Evolutionary conservation across 2,888 invertebrate species (phyloP).

Genomic region (Leucophora obtusa): DNA sequence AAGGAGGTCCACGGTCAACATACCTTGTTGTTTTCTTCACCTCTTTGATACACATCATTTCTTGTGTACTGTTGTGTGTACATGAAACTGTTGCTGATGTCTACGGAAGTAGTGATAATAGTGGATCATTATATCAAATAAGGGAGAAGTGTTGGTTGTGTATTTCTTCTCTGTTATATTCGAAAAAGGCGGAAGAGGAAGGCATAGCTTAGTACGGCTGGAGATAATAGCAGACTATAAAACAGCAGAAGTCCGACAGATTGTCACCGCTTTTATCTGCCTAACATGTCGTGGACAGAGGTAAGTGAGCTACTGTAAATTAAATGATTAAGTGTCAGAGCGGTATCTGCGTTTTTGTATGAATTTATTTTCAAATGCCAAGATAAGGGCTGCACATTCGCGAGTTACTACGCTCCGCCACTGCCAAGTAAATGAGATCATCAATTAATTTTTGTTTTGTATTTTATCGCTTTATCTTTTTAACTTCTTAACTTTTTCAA

Average conservation of each 20-base stretch:
- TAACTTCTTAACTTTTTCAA: conserved; percentile 55
- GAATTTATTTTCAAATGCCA: conserved; percentile 10
- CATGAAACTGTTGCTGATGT: conserved; percentile 56
- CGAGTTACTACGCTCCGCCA: conserved; percentile 16
- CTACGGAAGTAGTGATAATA: conserved; percentile 53
- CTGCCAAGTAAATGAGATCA: conserved; percentile 59
- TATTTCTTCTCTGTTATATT: conserved; percentile 31
- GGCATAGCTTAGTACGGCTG: conserved; percentile 13
- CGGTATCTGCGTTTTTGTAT: not conserved
- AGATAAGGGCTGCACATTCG: conserved; percentile 51
- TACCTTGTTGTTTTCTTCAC: conserved; percentile 28
- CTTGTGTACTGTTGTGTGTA: conserved; percentile 37
- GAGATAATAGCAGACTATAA: conserved; percentile 9
- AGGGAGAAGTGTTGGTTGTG: conserved; percentile 53
- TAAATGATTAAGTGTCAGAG: not conserved
- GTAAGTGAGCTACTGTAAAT: conserved; percentile 42
- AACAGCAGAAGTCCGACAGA: conserved; percentile 37
- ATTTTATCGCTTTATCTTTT: conserved; percentile 57
- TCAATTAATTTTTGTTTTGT: conserved; percentile 47
- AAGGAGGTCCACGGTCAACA: conserved; percentile 52
- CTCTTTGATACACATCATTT: conserved; percentile 32
- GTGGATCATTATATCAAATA: conserved; percentile 44
- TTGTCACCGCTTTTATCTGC: conserved; percentile 40
- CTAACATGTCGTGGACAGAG: conserved; percentile 68
- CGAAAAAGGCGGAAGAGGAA: conserved; percentile 54